These are phyloP conservation scores for Onthophagus taurus DNA, from an alignment of 1,140 invertebrate genomes.

Conservation along the genomic window DNA sequence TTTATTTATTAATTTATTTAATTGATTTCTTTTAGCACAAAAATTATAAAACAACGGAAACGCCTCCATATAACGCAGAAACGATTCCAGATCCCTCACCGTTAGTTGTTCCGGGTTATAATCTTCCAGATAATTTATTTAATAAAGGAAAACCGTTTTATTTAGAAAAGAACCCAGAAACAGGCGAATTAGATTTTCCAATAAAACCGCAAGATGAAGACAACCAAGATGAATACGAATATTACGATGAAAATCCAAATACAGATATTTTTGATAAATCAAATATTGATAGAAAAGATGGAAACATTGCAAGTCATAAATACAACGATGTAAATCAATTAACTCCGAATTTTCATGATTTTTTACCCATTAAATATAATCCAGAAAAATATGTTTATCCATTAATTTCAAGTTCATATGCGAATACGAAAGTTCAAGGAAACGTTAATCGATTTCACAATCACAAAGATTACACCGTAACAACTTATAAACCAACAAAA, in stretches of 20 bases:
- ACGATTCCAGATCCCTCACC: conserved; percentile 34
- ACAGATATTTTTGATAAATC: conserved; percentile 34
- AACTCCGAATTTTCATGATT: conserved; percentile 56
- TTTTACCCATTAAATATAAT: conserved; percentile 56
- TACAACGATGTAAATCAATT: conserved; percentile 47
- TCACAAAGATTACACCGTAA: conserved; percentile 46
- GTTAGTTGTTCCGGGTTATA: conserved; percentile 34
- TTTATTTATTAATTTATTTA: conserved; percentile 8
- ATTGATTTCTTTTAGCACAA: conserved; percentile 6
- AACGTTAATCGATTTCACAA: conserved; percentile 53
- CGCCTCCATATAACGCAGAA: conserved; percentile 17
- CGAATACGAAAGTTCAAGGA: conserved; percentile 62
- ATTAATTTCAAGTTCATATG: conserved; percentile 60
- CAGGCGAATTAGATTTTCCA: conserved; percentile 53
- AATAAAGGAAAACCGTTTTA: conserved; percentile 63
- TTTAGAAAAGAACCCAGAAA: conserved; percentile 56
- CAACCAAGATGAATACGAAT: conserved; percentile 29
- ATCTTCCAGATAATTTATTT: conserved; percentile 40
- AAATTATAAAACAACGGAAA: conserved; percentile 1
- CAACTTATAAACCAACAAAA: conserved; percentile 35
- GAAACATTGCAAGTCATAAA: conserved; percentile 25
- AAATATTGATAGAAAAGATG: conserved; percentile 39
- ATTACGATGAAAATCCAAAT: conserved; percentile 23
- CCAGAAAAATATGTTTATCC: conserved; percentile 57
- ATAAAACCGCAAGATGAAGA: conserved; percentile 42